These are phyloP conservation scores for Sepiola atlantica DNA, from an alignment of 2,888 invertebrate genomes.

Conservation along the genomic window DNA sequence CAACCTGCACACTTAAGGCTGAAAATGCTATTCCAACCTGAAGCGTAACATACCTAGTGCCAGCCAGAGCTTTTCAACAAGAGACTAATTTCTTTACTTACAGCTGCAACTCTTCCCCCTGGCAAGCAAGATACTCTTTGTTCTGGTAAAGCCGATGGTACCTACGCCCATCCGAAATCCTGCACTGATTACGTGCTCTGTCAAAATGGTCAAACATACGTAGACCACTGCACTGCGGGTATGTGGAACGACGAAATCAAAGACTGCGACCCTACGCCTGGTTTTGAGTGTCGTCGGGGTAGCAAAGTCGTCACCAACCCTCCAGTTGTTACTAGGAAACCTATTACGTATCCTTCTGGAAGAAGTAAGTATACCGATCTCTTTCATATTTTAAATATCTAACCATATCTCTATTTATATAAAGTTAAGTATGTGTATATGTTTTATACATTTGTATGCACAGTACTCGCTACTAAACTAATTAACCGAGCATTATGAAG, in stretches of 20 bases:
- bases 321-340: not conserved
- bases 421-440: too few relatives aligned
- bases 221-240: slow-evolving; percentile 60
- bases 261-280: slow-evolving; percentile 56
- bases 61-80: too few relatives aligned
- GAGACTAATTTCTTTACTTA: not conserved
- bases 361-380: not conserved
- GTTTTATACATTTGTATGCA: too few relatives aligned
- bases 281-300: slow-evolving; percentile 21
- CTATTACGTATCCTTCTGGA: not conserved
- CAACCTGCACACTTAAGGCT: too few relatives aligned
- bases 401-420: too few relatives aligned
- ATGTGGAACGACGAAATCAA: slow-evolving; percentile 58
- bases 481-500: too few relatives aligned
- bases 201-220: slow-evolving; percentile 56
- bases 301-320: not conserved
- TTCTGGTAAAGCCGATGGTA: slow-evolving; percentile 54
- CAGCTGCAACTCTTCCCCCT: not conserved
- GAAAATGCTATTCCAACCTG: too few relatives aligned
- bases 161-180: slow-evolving; percentile 56
- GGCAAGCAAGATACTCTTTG: not conserved
- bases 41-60: too few relatives aligned
- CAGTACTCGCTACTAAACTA: too few relatives aligned
- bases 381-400: too few relatives aligned
- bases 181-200: slow-evolving; percentile 63